Evolutionary conservation across 1,140 invertebrate species (phyloP), one percentile per base, ranked within the genome.

Genomic region (Pomacea maculata): DNA sequence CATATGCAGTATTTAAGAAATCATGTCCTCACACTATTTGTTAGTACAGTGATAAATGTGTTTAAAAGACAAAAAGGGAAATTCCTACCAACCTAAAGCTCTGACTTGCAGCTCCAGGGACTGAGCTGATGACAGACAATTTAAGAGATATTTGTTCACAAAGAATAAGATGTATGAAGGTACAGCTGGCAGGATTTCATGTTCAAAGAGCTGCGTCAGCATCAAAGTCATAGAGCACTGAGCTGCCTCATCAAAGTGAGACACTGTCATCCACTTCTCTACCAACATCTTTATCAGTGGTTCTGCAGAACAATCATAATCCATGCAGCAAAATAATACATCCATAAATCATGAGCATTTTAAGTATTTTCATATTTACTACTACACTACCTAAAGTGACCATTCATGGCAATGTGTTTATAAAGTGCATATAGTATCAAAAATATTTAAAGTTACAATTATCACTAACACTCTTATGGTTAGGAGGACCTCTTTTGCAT

Each of bases 51-150:
- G 6, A 45, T 45, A 4, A 45, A 45, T 45, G 34, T 61, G 57
- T 1, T 14, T 61, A 17, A 6, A 4, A 9, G 15, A 17, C 57
- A 61, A 61, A 17, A 61, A 14, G 1, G 25, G 14, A 74, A 15
- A 12, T 14, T 55, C 45, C 54, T 25, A 29, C 21, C 75, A 63
- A 76, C 61, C 61, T 25, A 76, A 55, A 29, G 61, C 57, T 17
- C 63, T 63, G 12, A 25, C 57, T 19, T 76, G 75, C 10, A 76
- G 54, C 14, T 34, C 34, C 25, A 12, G 19, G 9, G 75, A 45
- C 57, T 63, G 75, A 25, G 75, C 57, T 15, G 75, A 76, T 12
- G 57, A 63, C 10, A 76, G 57, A 11, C 75, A 76, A 55, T n/a
- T 34, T n/a, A 76, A 25, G 9, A 76, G 61, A 34, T 29, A 63